These are phyloP conservation scores for Caenorhabditis panamensis DNA, from an alignment of 2,888 invertebrate genomes.

Conservation along the genomic window DNA sequence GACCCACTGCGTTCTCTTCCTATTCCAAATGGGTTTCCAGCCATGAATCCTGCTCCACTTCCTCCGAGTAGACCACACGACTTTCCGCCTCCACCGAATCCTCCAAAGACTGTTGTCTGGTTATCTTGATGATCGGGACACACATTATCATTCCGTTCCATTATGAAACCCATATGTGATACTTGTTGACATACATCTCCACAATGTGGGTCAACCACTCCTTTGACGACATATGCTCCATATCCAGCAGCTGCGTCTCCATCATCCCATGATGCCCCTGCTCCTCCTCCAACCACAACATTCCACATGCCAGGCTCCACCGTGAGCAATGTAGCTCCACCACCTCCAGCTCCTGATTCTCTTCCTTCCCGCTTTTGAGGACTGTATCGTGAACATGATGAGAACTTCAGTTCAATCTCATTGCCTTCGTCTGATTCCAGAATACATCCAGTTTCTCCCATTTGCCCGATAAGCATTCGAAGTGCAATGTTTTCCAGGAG, in stretches of 20 bases:
- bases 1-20: conserved; percentile 47
- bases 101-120: conserved; percentile 54
- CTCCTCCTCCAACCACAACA: conserved; percentile 56
- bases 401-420: conserved; percentile 3
- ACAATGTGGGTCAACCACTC: conserved; percentile 11
- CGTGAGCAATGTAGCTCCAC: conserved; percentile 53
- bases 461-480: conserved; percentile 49
- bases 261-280: conserved; percentile 34
- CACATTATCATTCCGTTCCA: background rate
- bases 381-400: conserved; percentile 27
- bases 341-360: conserved; percentile 51
- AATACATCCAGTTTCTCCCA: conserved; percentile 48
- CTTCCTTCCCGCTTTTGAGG: background rate
- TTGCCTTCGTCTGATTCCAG: conserved; percentile 17
- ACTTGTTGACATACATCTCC: conserved; percentile 10
- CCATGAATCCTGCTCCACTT: conserved; percentile 73
- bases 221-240: conserved; percentile 31
- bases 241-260: conserved; percentile 32
- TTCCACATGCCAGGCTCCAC: conserved; percentile 35
- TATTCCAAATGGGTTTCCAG: conserved; percentile 51
- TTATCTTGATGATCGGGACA: conserved; percentile 27
- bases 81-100: conserved; percentile 73
- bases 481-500: conserved; percentile 40
- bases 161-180: conserved; percentile 6
- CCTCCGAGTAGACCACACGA: conserved; percentile 73